Evolutionary conservation across 2,888 invertebrate genomes (phyloP), one percentile per base, ranked within the genome.

Genomic region (Tachystola acroxantha): DNA sequence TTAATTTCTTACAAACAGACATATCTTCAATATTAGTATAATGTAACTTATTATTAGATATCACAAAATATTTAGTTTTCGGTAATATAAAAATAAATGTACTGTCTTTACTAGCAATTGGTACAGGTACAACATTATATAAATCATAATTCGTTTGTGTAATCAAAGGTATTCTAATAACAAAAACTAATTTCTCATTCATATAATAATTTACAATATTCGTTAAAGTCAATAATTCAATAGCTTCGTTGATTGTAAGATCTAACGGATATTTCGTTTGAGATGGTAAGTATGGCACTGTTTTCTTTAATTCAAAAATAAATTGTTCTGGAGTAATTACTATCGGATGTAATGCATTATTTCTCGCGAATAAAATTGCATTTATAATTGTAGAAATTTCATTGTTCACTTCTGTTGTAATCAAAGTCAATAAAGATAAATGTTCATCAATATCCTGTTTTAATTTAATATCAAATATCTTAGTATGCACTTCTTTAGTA

Each of bases 401-500:
- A 22, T 43, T 48, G 24, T 43, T 37, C 28, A 48, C 35, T 40
- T 45, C 41, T 5, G 43, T 40, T 7, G 44, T 46, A 13, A 47
- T 39, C 10, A 47, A 27, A 12, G 39, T 47, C 22, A 50, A 39
- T 27, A 50, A 31, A 4, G 45, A 45, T 36, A 46, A 36, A 19
- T 46, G 41, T 39, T 48, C 42, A 13, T 43, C 42, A 11, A 48
- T 43, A 19, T 46, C 39, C 40, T 46, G 47, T 36, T 50, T 46
- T 19, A 44, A 35, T 31, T 40, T 40, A 22, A 46, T 43, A 37
- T 36, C 29, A 31, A 45, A 48, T 38, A 44, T 31, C 28, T 32
- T 42, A 7, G 22, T 34, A 20, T 32, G 34, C 1, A 35, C 39
- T 12, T 37, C 33, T 36, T 42, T 46, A 1, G 42, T 46, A 39